Percentiles rank a stretch among this genome's conserved stretches.
These are phyloP conservation scores for Misgurnus anguillicaudatus DNA, from an alignment of 2,113 vertebrate species.

Conservation along the genomic window DNA sequence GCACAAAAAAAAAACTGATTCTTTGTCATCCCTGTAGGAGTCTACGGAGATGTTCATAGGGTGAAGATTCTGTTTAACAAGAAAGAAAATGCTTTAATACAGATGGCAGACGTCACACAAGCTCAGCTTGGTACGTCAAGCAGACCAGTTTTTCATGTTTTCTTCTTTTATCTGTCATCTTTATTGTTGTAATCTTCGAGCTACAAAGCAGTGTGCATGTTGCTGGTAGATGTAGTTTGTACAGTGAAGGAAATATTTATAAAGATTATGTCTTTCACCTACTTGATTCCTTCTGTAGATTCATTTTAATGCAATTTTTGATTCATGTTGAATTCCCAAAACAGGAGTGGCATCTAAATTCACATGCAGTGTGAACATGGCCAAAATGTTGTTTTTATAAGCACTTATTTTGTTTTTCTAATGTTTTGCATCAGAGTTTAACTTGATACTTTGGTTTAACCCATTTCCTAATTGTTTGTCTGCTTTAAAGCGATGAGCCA, in stretches of 20 bases:
- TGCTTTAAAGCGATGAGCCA: slow-evolving; percentile 77
- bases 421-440: neutral
- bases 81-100: slow-evolving; percentile 84
- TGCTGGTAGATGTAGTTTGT: neutral
- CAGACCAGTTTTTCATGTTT: neutral
- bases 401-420: neutral
- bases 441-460: neutral
- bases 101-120: slow-evolving; percentile 85
- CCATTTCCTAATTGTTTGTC: neutral
- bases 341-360: neutral
- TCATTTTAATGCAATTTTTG: neutral
- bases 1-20: neutral
- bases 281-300: neutral
- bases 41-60: slow-evolving; percentile 85
- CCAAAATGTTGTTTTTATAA: neutral
- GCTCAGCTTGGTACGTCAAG: slow-evolving; percentile 80
- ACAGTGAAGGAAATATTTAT: neutral
- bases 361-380: neutral
- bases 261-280: neutral
- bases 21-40: slow-evolving; percentile 69
- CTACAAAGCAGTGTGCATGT: neutral
- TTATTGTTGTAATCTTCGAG: neutral
- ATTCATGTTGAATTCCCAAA: no score
- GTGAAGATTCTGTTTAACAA: slow-evolving; percentile 90
- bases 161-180: slow-evolving; percentile 2